Percentiles rank a stretch among this genome's conserved stretches.
phyloP scores from a whole-genome alignment of 2,113 vertebrate species.

The Ailurus styani region DNA sequence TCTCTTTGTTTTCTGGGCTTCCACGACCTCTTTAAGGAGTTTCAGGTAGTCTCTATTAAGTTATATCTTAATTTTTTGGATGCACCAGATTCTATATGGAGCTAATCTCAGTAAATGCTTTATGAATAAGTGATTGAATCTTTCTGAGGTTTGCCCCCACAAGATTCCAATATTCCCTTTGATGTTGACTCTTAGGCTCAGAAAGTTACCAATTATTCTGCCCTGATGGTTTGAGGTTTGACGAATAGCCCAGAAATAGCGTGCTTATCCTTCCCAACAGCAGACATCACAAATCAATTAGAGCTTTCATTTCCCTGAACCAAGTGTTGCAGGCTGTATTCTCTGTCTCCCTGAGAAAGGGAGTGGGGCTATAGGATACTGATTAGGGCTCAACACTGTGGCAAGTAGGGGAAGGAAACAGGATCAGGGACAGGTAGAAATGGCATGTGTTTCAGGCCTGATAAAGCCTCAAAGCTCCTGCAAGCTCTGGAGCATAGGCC shows the following conservation, averaged over 20 bases:
- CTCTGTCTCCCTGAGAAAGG: not conserved
- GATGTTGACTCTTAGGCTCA: not conserved
- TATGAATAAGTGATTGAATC: not conserved
- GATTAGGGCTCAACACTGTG: not conserved
- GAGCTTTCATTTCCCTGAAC: not conserved
- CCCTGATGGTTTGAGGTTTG: not conserved
- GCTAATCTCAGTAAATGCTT: not conserved
- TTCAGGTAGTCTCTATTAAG: not conserved
- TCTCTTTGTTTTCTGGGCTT: not conserved
- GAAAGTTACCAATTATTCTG: not conserved
- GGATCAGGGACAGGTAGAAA: not conserved
- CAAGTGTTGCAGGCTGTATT: not conserved
- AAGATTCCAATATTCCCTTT: not conserved
- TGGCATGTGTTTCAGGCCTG: too few relatives aligned
- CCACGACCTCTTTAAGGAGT: not conserved
- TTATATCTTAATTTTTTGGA: not conserved
- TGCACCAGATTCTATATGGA: not conserved
- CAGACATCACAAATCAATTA: not conserved
- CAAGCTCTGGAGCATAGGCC: rapidly evolving
- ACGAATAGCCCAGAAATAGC: not conserved
- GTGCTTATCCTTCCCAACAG: not conserved
- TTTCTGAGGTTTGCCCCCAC: not conserved
- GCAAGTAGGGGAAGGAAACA: not conserved
- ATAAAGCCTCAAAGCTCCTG: not conserved
- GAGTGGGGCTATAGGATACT: not conserved